phyloP scores from a whole-genome alignment of 2,797 vertebrate species.

The Sebastes trivittatus region DNA sequence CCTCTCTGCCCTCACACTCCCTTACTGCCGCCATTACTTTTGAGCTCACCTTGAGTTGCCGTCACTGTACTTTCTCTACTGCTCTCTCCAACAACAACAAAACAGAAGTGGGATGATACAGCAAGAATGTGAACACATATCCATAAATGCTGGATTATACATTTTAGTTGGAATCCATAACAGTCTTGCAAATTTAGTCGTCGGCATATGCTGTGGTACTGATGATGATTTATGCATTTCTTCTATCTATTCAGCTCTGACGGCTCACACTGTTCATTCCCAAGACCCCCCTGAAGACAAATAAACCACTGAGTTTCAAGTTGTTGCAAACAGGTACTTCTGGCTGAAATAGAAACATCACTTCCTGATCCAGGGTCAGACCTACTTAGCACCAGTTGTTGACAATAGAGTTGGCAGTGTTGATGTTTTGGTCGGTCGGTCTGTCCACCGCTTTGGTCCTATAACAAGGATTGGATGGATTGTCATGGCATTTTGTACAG shows the following conservation, averaged over 20 bases:
- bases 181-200: no score
- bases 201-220: no score
- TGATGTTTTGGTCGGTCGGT: not conserved
- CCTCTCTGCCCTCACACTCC: not conserved
- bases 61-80: not conserved
- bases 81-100: not conserved
- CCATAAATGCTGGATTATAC: not conserved
- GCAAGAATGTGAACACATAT: not conserved
- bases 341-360: not conserved
- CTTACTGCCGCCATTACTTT: not conserved
- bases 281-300: not conserved
- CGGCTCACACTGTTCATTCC: no score
- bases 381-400: not conserved
- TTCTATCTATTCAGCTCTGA: no score
- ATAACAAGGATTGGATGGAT: not conserved
- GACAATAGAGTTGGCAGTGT: not conserved
- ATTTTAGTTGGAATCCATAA: not conserved
- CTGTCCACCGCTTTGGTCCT: not conserved
- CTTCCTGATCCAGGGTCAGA: not conserved
- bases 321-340: not conserved
- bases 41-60: not conserved
- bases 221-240: no score
- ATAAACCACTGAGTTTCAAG: not conserved
- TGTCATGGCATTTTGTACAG: not conserved
- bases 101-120: not conserved